phyloP scores from a whole-genome alignment of 2,888 invertebrate species.

The Mimumesa dahlbomi region DNA sequence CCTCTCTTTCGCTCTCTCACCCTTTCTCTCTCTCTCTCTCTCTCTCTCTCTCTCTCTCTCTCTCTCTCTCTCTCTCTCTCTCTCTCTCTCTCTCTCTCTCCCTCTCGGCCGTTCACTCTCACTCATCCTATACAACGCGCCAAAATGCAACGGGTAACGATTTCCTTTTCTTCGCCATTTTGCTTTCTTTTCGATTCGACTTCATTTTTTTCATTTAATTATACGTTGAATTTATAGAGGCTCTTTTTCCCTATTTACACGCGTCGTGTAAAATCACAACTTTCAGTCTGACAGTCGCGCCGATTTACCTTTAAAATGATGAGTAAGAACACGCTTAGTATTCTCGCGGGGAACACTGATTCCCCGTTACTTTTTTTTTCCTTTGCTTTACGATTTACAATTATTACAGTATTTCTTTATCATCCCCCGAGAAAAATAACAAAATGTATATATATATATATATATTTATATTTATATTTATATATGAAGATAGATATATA shows the following conservation, averaged over 20 bases:
- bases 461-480: constrained; percentile 60
- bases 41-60: constrained; percentile 10
- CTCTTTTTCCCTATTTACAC: constrained; percentile 56
- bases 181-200: too few species aligned
- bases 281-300: constrained; percentile 71
- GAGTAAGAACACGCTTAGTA: constrained; percentile 70
- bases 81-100: not conserved
- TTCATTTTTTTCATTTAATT: constrained; percentile 23
- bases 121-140: constrained; percentile 13
- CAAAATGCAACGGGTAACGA: constrained; percentile 63
- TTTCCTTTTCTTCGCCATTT: constrained; percentile 29
- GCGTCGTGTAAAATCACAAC: constrained; percentile 68
- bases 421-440: constrained; percentile 73
- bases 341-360: constrained; percentile 47
- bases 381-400: constrained; percentile 66
- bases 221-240: constrained; percentile 46
- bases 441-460: constrained; percentile 70
- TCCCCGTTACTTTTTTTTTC: too few species aligned
- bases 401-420: constrained; percentile 65
- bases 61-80: constrained; percentile 8
- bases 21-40: too few species aligned
- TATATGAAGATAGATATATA: constrained; percentile 68
- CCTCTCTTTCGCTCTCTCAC: too few species aligned
- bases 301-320: constrained; percentile 58
- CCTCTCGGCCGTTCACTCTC: constrained; percentile 7